A percentile compares a stretch with the other conserved stretches of the same genome.
Conservation (phyloP, 2,888 invertebrate species). For the Spodoptera littoralis region DNA sequence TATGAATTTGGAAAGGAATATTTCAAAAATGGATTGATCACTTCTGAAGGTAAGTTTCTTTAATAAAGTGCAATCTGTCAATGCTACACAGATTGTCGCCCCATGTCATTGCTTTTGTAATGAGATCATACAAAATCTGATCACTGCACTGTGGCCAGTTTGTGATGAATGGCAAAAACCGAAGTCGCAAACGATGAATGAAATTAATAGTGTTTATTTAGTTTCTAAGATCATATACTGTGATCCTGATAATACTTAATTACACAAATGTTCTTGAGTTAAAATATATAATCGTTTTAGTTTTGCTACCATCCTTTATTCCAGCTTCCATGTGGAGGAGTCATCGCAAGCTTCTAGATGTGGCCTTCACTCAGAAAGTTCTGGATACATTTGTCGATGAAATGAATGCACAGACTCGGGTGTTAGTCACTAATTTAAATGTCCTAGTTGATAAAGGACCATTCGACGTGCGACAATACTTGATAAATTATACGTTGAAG, state of each 20-base stretch:
- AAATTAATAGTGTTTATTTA: too few relatives aligned
- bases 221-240: too few relatives aligned
- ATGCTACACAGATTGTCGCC: too few relatives aligned
- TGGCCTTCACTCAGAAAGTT: constrained; percentile 60
- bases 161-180: too few relatives aligned
- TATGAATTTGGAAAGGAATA: constrained; percentile 43
- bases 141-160: too few relatives aligned
- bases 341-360: constrained; percentile 64
- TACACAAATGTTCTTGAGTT: too few relatives aligned
- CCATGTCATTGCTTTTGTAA: too few relatives aligned
- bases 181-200: too few relatives aligned
- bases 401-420: constrained; percentile 57
- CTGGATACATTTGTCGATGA: constrained; percentile 56
- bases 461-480: constrained; percentile 54
- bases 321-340: constrained; percentile 58
- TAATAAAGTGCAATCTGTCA: too few relatives aligned
- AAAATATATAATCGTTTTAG: too few relatives aligned
- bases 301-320: neutral
- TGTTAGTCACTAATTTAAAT: constrained; percentile 45
- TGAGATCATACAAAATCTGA: too few relatives aligned
- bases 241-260: too few relatives aligned
- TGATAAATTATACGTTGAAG: constrained; percentile 22
- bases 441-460: constrained; percentile 44
- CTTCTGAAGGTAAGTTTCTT: constrained; percentile 12
- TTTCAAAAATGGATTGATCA: constrained; percentile 45